Evolutionary conservation across 2,888 invertebrate species (phyloP).

Genomic region (Cosmorhoe ocellata): DNA sequence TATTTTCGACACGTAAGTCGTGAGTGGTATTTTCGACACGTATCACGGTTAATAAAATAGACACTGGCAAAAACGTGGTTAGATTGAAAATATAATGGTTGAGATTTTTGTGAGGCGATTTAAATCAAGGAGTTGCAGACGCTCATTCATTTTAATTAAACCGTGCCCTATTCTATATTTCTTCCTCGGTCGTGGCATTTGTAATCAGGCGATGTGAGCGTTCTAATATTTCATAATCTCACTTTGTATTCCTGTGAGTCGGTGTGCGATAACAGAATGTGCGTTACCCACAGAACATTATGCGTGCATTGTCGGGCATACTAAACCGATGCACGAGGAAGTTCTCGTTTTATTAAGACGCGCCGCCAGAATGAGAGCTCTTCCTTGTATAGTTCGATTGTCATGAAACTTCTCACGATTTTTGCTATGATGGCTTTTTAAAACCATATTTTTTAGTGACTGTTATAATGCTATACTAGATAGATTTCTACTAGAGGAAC

Average conservation of each 20-base stretch:
- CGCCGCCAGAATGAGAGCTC: constrained; percentile 10
- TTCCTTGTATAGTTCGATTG: constrained; percentile 8
- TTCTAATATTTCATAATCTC: constrained; percentile 32
- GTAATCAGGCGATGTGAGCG: constrained; percentile 19
- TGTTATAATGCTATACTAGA: too few relatives aligned
- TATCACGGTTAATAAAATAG: too few relatives aligned
- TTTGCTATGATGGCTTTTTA: constrained; percentile 2
- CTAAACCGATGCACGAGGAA: constrained; percentile 23
- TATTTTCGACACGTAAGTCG: too few relatives aligned
- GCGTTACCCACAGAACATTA: constrained; percentile 8
- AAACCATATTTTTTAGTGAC: not conserved
- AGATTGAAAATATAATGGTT: too few relatives aligned
- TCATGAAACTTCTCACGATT: constrained; percentile 10
- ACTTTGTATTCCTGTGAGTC: constrained; percentile 32
- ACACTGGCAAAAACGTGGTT: too few relatives aligned
- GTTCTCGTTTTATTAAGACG: constrained; percentile 5
- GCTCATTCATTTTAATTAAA: not conserved
- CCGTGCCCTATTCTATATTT: not conserved
- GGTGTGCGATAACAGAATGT: constrained; percentile 26
- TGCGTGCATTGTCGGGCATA: constrained; percentile 30
- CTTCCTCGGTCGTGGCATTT: constrained; percentile 12
- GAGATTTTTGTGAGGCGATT: too few relatives aligned
- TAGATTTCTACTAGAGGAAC: too few relatives aligned
- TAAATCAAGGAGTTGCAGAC: not conserved
- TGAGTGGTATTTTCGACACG: too few relatives aligned